Base-by-base conservation (phyloP, 2,797 vertebrate genomes). In the Falco concolor region DNA sequence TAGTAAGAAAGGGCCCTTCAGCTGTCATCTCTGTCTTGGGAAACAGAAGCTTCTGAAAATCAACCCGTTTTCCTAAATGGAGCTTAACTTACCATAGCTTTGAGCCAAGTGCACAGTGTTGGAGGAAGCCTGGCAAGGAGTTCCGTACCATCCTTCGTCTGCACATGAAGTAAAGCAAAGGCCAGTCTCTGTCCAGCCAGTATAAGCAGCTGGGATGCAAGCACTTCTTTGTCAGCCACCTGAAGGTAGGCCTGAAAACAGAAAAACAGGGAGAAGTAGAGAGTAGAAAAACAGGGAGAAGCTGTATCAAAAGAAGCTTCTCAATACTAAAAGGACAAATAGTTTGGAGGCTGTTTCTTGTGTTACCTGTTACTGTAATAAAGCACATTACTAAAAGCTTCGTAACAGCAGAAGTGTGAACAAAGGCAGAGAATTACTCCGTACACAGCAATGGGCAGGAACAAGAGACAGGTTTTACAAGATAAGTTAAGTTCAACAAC, bases 21-120 rank as follows among this genome's bases (percentile, higher is more conserved):
- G 23, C 30, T 42, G 23, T 42, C 72, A 65, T 15, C 61, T 53
- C 22, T 18, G n/a, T 27, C 42, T 30, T 17, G 5, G 22, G 44
- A 47, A 87, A 76, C 22, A 64, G 20, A 68, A 84, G 50, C 61
- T n/a, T 82, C 68, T 50, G 27, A 60, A 74, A n/a, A 74, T 14
- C 25, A 65, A 24, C 27, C 30, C 3, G 2, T 38, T 78, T 32
- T 74, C 64, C 84, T 38, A 54, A 76, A 23, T 13, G 0, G 2
- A 72, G 30, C 36, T 87, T 24, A 28, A 93, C 97, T 98, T 89
- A 99, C 99, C 99, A 99, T 99, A 8, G 99, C 99, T 95, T 99
- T 99, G 75, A 99, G 98, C 99, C 99, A 99, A 8, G 99, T 99
- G 93, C 99, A 99, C n/a, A 99, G 98, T 0, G 98, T 99, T 27